Evolutionary conservation across 37 sponge, comb jelly and placozoan genomes (phyloP), one percentile per base, ranked within the genome.

Genomic region (Halichondria panicea): DNA sequence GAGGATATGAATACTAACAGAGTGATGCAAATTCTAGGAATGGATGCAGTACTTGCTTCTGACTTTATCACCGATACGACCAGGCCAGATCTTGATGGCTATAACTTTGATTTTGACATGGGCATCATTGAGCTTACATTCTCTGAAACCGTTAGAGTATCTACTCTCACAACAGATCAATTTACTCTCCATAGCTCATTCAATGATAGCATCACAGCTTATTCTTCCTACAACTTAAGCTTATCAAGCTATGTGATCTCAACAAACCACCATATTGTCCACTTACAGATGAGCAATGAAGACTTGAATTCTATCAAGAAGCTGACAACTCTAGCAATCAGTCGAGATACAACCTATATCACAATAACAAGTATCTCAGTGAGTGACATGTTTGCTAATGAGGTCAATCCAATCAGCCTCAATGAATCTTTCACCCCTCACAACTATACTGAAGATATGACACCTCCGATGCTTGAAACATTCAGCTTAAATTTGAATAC

Each of bases 241-340:
- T 27, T 77, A 57, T 21, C 31, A 15, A 80, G 81, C 48, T 59
- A n/a, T 30, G 75, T 81, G 12, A 67, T 56, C 25, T 76, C 66
- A 22, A 34, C 48, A 30, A 73, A 89, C 58, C 69, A 69, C 32
- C 71, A 76, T 19, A 42, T 52, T 3, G 56, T 94, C 3, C 38
- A 53, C 1, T 52, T 94, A 0, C 39, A 57, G 7, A 52, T 94
- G 25, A 71, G 89, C 54, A 19, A 73, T 46, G 41, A 48, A 50
- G 96, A 95, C 59, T 63, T 92, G n/a, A 92, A 95, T 60, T 70
- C 78, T n/a, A 44, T 95, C 12, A 95, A 95, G 71, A 63, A 75
- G 38, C 57, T 85, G 2, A 68, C 76, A 19, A 62, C 40, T 4
- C 83, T 95, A 11, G 92, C 87, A 9, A 69, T 52, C 4, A 78